Percentiles rank a stretch among this genome's conserved stretches.
Evolutionary conservation across 2,888 invertebrate species (phyloP).

Genomic region (Dione vanillae): DNA sequence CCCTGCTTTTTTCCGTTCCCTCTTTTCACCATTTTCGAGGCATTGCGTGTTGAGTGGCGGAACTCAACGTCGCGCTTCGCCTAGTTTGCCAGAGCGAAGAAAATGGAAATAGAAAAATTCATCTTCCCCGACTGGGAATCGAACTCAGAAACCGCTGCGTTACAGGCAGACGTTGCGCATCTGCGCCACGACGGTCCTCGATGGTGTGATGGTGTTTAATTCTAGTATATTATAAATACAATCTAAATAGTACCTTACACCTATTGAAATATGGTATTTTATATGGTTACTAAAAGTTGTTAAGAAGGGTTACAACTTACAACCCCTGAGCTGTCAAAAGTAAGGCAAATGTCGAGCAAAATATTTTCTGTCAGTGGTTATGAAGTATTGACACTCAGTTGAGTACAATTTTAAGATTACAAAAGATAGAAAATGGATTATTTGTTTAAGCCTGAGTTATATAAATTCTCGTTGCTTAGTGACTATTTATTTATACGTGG

Average conservation of each 20-base stretch:
- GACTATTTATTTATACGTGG: no score
- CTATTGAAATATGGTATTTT: background rate
- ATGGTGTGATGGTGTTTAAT: no score
- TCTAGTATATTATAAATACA: background rate
- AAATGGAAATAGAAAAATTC: no score
- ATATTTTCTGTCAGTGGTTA: constrained; percentile 42
- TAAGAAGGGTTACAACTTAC: constrained; percentile 23
- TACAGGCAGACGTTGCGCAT: no score
- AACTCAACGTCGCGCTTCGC: no score
- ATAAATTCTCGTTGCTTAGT: background rate
- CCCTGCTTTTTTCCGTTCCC: no score
- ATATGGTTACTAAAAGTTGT: background rate
- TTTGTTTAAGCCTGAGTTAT: background rate
- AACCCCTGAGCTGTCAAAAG: constrained; percentile 42
- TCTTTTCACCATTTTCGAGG: no score
- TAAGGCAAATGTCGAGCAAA: constrained; percentile 32
- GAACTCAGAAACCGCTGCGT: no score
- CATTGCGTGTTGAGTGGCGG: no score
- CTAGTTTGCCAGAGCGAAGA: no score
- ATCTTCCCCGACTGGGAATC: no score
- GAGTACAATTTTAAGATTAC: background rate
- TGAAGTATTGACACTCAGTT: constrained; percentile 37
- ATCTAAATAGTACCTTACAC: constrained; percentile 17
- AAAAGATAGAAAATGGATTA: background rate
- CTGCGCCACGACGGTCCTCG: no score